A percentile compares a stretch with the other conserved stretches of the same genome.
Evolutionary conservation across 1,140 invertebrate species (phyloP).

Genomic region (Leptoteleia sp.): DNA sequence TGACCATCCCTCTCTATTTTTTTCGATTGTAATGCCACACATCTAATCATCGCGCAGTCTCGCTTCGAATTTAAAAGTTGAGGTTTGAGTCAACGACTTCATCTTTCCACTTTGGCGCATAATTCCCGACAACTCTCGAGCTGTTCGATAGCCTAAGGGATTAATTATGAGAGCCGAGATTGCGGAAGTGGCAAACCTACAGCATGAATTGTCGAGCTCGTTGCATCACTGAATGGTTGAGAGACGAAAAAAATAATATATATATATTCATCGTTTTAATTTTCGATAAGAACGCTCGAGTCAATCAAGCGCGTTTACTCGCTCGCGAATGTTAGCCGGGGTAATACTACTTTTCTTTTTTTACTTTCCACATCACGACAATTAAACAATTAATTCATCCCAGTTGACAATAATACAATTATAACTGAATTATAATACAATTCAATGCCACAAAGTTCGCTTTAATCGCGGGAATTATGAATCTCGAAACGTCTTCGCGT

Average conservation of each 20-base stretch:
- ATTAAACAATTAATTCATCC: constrained; percentile 24
- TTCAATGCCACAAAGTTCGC: neutral
- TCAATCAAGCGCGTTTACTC: constrained; percentile 25
- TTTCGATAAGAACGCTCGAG: constrained; percentile 35
- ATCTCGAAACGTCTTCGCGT: neutral
- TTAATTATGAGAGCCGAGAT: constrained; percentile 69
- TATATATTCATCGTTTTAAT: constrained; percentile 35
- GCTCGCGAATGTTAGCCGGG: neutral
- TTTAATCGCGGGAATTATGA: no score
- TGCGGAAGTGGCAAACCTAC: constrained; percentile 66
- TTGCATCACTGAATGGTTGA: constrained; percentile 32
- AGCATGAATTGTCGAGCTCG: constrained; percentile 60
- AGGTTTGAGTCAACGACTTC: constrained; percentile 51
- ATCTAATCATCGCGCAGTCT: constrained; percentile 37
- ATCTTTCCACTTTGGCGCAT: constrained; percentile 47
- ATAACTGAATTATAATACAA: constrained; percentile 1
- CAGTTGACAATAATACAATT: constrained; percentile 4
- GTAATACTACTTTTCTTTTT: constrained; percentile 10
- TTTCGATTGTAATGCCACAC: constrained; percentile 14
- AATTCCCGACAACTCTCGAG: constrained; percentile 52
- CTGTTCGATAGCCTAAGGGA: constrained; percentile 61
- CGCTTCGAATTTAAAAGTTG: constrained; percentile 57
- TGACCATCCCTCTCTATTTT: no score
- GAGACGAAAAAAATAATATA: constrained; percentile 14
- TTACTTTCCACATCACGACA: neutral